Base-by-base conservation (phyloP, 2,888 invertebrate genomes). In the Melipona beecheii region DNA sequence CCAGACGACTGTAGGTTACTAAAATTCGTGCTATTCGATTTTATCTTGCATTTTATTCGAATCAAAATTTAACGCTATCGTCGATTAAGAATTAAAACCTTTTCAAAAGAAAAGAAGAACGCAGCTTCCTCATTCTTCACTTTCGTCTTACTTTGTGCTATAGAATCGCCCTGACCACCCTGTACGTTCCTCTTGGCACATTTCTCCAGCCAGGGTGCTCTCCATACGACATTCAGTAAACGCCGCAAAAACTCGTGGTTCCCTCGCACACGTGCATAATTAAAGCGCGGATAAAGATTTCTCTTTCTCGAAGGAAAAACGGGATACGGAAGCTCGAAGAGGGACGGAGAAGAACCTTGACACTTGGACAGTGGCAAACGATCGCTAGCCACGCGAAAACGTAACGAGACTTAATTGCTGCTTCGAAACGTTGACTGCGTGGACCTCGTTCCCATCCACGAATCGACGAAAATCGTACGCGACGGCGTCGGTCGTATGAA, bases 351-450 rank as follows among this genome's bases (percentile, higher is more conserved):
- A 24, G 9, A 78, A 69, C 75, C 81, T 84, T 72, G 84, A 73
- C 84, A 78, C 36, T 56, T 54, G n/a, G 66, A 75, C 31, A 6
- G n/a, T 19, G 75, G 75, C 66, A 27, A 72, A 65, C 36, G 36
- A 64, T 49, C 24, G 52, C 21, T 36, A 69, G 31, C 60, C 80
- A 43, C 43, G 73, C 64, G 66, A 65, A 70, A 65, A 71, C 54
- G 24, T 70, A 79, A 76, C 70, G 43, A 79, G 76, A 31, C 72
- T 60, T 84, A 84, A 84, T 81, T 75, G 75, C 31, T 43, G 50
- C 65, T 60, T 31, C 52, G 49, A 24, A 70, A 49, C 60, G 69
- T 76, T 36, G 6, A 50, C 31, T 36, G 27, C 3, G 49, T 6
- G 56, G 24, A 43, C 17, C 68, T 21, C 43, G 56, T 4, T 36